These are phyloP conservation scores for Apistogramma diplotaenia DNA, from an alignment of 2,113 vertebrate genomes.

Conservation along the genomic window DNA sequence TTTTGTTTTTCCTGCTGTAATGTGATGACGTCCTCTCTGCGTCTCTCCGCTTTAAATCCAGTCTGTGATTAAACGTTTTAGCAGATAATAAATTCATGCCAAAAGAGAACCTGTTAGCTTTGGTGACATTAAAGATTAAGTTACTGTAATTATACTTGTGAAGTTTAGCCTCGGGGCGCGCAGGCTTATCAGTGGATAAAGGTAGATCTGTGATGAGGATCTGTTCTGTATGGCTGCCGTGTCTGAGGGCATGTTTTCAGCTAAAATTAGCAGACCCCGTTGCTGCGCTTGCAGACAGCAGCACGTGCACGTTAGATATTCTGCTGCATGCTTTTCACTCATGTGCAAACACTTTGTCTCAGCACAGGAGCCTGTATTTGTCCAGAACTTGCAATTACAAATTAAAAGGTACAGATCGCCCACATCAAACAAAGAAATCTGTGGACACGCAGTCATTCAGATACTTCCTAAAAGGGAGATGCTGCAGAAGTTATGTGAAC, in stretches of 20 bases:
- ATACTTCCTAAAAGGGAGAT: background rate
- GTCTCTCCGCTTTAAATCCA: background rate
- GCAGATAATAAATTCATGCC: background rate
- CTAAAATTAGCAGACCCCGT: background rate
- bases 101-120: slow-evolving; percentile 1
- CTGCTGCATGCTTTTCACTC: background rate
- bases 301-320: background rate
- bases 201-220: background rate
- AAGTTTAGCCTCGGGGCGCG: background rate
- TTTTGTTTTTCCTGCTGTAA: background rate
- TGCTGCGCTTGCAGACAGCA: background rate
- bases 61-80: background rate
- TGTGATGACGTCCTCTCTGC: background rate
- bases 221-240: background rate
- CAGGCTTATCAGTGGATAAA: background rate
- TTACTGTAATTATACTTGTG: slow-evolving; percentile 8
- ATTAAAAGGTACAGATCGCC: background rate
- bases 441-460: background rate
- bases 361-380: background rate
- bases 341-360: background rate
- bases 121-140: slow-evolving; percentile 26
- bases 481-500: background rate
- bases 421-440: background rate
- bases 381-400: no score
- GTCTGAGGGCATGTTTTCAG: background rate